These are phyloP conservation scores for Linnaemya vulpina DNA, from an alignment of 2,888 invertebrate genomes.

Conservation along the genomic window DNA sequence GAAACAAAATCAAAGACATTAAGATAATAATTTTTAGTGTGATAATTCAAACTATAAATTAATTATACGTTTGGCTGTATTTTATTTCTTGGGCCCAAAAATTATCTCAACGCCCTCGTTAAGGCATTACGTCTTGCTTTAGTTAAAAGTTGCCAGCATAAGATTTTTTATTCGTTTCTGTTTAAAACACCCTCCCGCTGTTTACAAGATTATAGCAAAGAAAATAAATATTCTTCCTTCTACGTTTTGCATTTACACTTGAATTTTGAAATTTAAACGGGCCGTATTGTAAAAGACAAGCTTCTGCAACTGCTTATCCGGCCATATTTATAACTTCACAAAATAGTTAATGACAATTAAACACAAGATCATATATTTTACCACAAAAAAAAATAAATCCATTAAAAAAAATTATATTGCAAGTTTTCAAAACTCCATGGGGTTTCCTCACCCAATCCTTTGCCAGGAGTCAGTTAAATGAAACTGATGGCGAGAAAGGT, in stretches of 20 bases:
- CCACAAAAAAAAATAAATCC: slow-evolving; percentile 46
- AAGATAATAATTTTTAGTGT: no score
- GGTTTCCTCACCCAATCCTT: slow-evolving; percentile 9
- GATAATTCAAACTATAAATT: no score
- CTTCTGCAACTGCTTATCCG: slow-evolving; percentile 47
- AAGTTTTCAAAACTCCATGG: slow-evolving; percentile 53
- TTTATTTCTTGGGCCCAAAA: neutral
- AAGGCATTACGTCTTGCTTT: neutral
- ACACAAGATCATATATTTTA: slow-evolving; percentile 68
- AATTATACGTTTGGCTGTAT: no score
- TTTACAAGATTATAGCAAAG: slow-evolving; percentile 53
- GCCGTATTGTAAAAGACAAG: slow-evolving; percentile 29
- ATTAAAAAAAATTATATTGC: slow-evolving; percentile 40
- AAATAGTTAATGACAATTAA: slow-evolving; percentile 70
- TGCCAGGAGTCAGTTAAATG: neutral
- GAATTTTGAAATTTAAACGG: slow-evolving; percentile 30
- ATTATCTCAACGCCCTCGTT: slow-evolving; percentile 13
- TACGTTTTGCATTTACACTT: slow-evolving; percentile 36
- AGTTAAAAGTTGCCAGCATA: slow-evolving; percentile 26
- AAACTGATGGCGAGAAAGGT: neutral
- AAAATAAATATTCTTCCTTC: slow-evolving; percentile 1
- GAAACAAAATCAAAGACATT: no score
- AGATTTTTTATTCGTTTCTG: neutral
- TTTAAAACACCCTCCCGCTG: slow-evolving; percentile 55
- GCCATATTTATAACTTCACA: slow-evolving; percentile 50